These are phyloP conservation scores for Drosophila serrata DNA, from an alignment of 1,140 invertebrate species.

Conservation along the genomic window DNA sequence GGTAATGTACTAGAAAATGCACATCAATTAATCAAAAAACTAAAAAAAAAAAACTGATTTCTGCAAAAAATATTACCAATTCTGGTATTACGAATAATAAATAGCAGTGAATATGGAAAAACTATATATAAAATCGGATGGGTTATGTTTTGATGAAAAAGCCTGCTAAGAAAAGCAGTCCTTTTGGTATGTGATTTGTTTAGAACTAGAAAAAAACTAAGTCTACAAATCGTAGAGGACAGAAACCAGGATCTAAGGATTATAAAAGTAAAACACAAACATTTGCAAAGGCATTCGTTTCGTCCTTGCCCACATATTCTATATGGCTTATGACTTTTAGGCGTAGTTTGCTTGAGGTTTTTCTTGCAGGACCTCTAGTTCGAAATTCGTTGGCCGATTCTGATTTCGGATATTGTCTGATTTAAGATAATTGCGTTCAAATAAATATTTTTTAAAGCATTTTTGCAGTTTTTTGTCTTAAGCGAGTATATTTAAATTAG, in stretches of 20 bases:
- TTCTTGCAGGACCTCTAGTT: not conserved
- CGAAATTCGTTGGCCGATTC: no score
- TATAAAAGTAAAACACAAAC: not conserved
- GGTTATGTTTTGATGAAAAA: no score
- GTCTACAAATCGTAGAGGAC: not conserved
- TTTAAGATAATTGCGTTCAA: not conserved
- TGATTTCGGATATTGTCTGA: not conserved
- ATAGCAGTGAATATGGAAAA: no score
- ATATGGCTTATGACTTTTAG: not conserved
- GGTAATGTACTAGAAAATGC: not conserved
- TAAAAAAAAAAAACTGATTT: not conserved
- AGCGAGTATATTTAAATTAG: no score
- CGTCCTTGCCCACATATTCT: not conserved
- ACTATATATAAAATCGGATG: no score
- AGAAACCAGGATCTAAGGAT: not conserved
- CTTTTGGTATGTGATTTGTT: not conserved
- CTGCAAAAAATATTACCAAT: no score
- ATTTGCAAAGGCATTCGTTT: not conserved
- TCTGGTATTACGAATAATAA: no score
- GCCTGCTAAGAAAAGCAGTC: no score
- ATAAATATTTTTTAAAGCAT: no score
- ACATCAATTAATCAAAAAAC: not conserved
- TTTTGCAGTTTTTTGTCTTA: no score
- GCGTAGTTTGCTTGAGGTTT: not conserved
- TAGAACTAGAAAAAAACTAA: not conserved